Evolutionary conservation across 1,140 invertebrate species (phyloP).

Genomic region (Drosophila mojavensis): DNA sequence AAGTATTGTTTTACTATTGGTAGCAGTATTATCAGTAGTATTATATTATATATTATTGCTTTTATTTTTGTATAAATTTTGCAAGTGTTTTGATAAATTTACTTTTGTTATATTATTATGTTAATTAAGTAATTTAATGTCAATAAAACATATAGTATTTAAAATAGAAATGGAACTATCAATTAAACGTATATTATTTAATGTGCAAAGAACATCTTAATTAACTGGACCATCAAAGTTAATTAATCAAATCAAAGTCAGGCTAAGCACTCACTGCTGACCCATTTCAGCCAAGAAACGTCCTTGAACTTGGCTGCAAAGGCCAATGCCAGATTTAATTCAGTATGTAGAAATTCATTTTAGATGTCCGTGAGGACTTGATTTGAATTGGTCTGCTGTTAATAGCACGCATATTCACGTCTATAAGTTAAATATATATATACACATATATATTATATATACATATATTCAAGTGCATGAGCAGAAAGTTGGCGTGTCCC

Average conservation of each 20-base stretch:
- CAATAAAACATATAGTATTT: too few relatives aligned
- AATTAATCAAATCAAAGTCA: conserved; percentile 48
- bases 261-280: conserved; percentile 1
- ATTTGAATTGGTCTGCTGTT: conserved; percentile 7
- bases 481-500: not conserved
- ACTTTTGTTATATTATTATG: too few relatives aligned
- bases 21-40: too few relatives aligned
- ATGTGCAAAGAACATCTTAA: conserved; percentile 14
- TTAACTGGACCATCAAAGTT: conserved; percentile 26
- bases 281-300: conserved; percentile 17
- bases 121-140: too few relatives aligned
- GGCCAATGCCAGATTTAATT: conserved; percentile 44
- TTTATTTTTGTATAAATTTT: too few relatives aligned
- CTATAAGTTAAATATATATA: not conserved
- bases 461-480: not conserved
- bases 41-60: too few relatives aligned
- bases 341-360: conserved; percentile 27
- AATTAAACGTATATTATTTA: too few relatives aligned
- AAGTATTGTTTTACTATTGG: too few relatives aligned
- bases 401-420: conserved; percentile 7
- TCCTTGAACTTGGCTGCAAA: conserved; percentile 53
- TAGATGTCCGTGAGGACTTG: conserved; percentile 8
- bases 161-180: too few relatives aligned
- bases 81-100: too few relatives aligned
- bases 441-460: not conserved